Evolutionary conservation across 2,797 vertebrate genomes (phyloP).

Genomic region (Anisognathus igniventris): DNA sequence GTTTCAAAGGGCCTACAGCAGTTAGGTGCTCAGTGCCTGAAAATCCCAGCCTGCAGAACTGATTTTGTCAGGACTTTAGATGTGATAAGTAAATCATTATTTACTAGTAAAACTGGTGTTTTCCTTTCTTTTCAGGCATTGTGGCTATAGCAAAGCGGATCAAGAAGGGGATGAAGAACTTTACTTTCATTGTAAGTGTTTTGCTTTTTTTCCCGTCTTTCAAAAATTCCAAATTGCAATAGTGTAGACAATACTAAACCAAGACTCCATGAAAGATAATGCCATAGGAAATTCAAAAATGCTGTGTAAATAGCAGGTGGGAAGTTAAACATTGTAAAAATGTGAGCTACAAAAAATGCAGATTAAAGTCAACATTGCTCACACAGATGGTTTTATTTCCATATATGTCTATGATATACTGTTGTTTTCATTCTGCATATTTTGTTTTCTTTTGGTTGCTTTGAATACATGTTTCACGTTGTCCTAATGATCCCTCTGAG

Average conservation of each 20-base stretch:
- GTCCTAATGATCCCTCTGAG: conserved; percentile 79
- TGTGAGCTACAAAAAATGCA: conserved; percentile 9
- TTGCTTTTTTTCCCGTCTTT: conserved; percentile 46
- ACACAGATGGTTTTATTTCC: conserved; percentile 28
- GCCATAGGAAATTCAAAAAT: conserved; percentile 8
- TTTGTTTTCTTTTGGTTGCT: conserved; percentile 38
- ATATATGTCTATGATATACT: not conserved
- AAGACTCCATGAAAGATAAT: conserved; percentile 1
- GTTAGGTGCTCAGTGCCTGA: not conserved
- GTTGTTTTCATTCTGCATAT: conserved; percentile 36
- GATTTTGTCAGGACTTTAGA: not conserved
- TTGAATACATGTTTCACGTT: conserved; percentile 56
- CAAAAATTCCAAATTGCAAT: not conserved
- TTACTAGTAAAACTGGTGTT: not conserved
- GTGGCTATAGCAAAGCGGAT: conserved; percentile 98
- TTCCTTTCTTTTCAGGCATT: conserved; percentile 81
- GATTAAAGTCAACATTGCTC: conserved; percentile 13
- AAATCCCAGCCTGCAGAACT: conserved; percentile 5
- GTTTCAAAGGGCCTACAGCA: conserved; percentile 25
- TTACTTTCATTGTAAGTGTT: conserved; percentile 99
- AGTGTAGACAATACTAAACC: conserved; percentile 38
- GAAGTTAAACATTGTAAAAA: conserved; percentile 24
- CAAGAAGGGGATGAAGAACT: conserved; percentile 99
- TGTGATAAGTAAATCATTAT: not conserved
- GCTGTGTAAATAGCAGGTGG: conserved; percentile 14